These are phyloP conservation scores for Cephonodes hylas DNA, from an alignment of 2,888 invertebrate species.

Conservation along the genomic window DNA sequence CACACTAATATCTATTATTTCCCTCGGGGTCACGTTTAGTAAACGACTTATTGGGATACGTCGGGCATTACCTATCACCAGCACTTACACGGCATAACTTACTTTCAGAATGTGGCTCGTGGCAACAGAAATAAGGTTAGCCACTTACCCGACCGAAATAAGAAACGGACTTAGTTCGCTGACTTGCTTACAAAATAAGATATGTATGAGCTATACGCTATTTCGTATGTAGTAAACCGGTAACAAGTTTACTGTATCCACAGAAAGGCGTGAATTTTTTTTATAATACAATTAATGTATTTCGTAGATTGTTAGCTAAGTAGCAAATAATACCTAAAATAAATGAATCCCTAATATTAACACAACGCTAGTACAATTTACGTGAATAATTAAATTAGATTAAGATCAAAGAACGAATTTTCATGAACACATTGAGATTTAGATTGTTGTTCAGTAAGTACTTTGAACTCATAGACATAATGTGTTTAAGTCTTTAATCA, in stretches of 20 bases:
- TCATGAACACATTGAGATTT: neutral
- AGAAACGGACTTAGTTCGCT: neutral
- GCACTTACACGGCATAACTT: conserved; percentile 7
- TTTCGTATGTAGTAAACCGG: neutral
- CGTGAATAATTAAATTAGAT: too few species aligned
- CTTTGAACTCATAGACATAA: neutral
- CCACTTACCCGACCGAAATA: conserved; percentile 3
- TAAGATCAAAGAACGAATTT: too few species aligned
- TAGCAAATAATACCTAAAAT: too few species aligned
- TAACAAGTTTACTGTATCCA: neutral
- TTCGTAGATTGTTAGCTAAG: too few species aligned
- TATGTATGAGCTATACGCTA: neutral
- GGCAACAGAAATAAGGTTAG: conserved; percentile 2
- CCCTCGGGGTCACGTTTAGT: conserved; percentile 44
- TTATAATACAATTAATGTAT: too few species aligned
- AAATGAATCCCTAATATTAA: too few species aligned
- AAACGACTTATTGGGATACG: conserved; percentile 36
- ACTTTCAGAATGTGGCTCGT: conserved; percentile 3
- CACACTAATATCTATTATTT: conserved; percentile 50
- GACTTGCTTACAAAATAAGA: neutral
- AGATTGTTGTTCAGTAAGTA: neutral
- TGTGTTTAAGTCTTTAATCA: neutral
- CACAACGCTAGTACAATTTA: too few species aligned
- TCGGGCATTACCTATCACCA: conserved; percentile 20
- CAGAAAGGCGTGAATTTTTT: too few species aligned